Evolutionary conservation across 2,888 invertebrate species (phyloP).

Genomic region (Vandiemenella viatica): DNA sequence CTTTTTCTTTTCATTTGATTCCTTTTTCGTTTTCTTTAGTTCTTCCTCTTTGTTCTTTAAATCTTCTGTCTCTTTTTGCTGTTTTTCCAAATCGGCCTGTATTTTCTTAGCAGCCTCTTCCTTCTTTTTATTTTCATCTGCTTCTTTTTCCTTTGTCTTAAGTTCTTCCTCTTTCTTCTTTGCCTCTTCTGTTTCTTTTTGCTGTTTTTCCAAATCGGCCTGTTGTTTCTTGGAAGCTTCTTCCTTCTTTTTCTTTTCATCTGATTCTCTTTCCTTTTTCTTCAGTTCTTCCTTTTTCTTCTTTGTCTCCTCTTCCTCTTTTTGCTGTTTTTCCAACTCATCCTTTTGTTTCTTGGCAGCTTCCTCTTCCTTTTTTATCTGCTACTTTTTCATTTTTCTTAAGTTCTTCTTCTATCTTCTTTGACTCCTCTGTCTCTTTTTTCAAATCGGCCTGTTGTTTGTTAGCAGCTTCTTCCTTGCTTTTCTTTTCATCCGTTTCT

Average conservation of each 20-base stretch:
- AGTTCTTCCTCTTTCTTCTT: slow-evolving; percentile 8
- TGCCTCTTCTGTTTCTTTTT: slow-evolving; percentile 7
- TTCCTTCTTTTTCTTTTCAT: slow-evolving; percentile 9
- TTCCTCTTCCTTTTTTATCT: slow-evolving; percentile 7
- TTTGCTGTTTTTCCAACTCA: slow-evolving; percentile 8
- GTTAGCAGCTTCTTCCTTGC: slow-evolving; percentile 8
- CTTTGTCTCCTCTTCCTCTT: slow-evolving; percentile 5
- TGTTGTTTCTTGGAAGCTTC: slow-evolving; percentile 8
- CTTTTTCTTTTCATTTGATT: slow-evolving; percentile 16
- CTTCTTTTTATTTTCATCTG: slow-evolving; percentile 8
- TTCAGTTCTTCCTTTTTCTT: slow-evolving; percentile 12
- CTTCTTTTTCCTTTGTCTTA: slow-evolving; percentile 6
- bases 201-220: no score
- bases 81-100: no score
- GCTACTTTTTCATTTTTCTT: slow-evolving; percentile 9
- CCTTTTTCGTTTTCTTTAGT: slow-evolving; percentile 12
- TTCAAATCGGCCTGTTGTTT: slow-evolving; percentile 7
- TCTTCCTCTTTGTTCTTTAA: slow-evolving; percentile 14
- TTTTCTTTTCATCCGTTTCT: slow-evolving; percentile 8
- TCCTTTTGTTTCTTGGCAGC: slow-evolving; percentile 6
- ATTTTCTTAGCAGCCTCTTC: slow-evolving; percentile 8
- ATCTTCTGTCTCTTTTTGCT: slow-evolving; percentile 12
- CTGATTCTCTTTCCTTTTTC: slow-evolving; percentile 10
- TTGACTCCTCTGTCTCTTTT: slow-evolving; percentile 3
- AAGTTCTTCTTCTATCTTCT: slow-evolving; percentile 3